Evolutionary conservation across 2,797 vertebrate genomes (phyloP), one percentile per base, ranked within the genome.

Genomic region (Iguana delicatissima): DNA sequence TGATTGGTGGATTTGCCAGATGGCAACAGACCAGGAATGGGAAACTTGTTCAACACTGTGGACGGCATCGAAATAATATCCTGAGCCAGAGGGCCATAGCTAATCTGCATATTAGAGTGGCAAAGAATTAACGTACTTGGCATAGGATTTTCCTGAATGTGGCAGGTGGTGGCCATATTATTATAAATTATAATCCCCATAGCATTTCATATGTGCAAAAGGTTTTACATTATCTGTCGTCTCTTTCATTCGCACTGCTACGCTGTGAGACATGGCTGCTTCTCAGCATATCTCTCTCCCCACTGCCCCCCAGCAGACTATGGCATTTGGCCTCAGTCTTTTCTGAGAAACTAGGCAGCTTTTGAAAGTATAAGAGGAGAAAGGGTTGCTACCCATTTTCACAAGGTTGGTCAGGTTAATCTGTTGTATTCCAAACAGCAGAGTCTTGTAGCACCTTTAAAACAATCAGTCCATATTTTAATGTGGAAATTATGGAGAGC

Each of bases 161-260:
- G 67, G 89, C 89, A 87, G 72, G 85, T 90, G 89, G 89, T 79
- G 72, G 73, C 73, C 73, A 87, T 84, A 91, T 87, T 87, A 90
- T 87, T 87, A 91, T 91, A 87, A 87, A 91, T 87, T 87, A 91
- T 84, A 91, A 84, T 91, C 89, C 85, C 80, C 10, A 32, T 77
- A 42, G 69, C 72, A 87, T 57, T 77, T 83, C 67, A 62, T 87
- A 87, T 87, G 72, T 87, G 73, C 81, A 87, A 84, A 87, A 73
- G 80, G 74, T 87, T 84, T 90, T 86, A 52, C n/a, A 77, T 24
- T 87, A 83, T 42, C 72, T 67, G 67, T 83, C 79, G 83, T 62
- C 57, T 74, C 84, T 87, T 67, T 38, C 52, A 55, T 90, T 62
- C 69, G 77, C 42, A 55, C 20, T 67, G 72, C 32, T 83, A 55